Base-by-base conservation (phyloP, 1,140 invertebrate species). In the Hyphantria cunea region DNA sequence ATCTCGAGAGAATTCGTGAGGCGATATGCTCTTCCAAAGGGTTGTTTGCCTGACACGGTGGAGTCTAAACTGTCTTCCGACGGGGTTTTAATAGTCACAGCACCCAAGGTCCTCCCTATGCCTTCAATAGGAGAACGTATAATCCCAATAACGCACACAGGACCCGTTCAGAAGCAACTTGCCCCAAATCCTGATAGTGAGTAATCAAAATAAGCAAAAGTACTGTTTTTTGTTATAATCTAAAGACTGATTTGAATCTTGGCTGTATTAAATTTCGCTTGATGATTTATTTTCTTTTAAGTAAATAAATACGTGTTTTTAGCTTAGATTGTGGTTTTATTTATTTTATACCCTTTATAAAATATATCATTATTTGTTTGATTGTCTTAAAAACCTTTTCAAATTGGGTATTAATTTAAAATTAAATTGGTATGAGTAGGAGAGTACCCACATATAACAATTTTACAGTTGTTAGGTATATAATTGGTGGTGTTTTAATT, bases 1-100 rank as follows among this genome's bases (percentile, higher is more conserved):
- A 93, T 96, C 2, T 94, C 95, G 0, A 86, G 96, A 8, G 94
- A 96, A 64, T 97, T 97, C 70, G 89, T 94, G 0, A 90, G 95
- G 15, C 91, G 92, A 66, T 95, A 96, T 67, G 70, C 93, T 0
- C 84, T 96, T 12, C 96, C 96, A 0, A 89, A 94, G 52, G 94
- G 94, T 34, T 95, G 94, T 53, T 91, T 96, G n/a, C 82, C 93
- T 0, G 93, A 95, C 5, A 92, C 94, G 6, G 92, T 96, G 3
- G 76, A 92, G 0, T 96, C 95, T 0, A 93, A 91, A n/a, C 76
- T 96, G 3, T 96, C 95, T 0, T 95, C 94, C 0, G 96, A 96
- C 72, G 95, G 95, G 0, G 92, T 96, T 0, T 78, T 96, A 0
- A 94, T 92, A 0, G 92, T 96, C 14, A 92, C 87, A 0, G 94